phyloP scores from a whole-genome alignment of 1,140 invertebrate genomes.

The Rhyzopertha dominica region DNA sequence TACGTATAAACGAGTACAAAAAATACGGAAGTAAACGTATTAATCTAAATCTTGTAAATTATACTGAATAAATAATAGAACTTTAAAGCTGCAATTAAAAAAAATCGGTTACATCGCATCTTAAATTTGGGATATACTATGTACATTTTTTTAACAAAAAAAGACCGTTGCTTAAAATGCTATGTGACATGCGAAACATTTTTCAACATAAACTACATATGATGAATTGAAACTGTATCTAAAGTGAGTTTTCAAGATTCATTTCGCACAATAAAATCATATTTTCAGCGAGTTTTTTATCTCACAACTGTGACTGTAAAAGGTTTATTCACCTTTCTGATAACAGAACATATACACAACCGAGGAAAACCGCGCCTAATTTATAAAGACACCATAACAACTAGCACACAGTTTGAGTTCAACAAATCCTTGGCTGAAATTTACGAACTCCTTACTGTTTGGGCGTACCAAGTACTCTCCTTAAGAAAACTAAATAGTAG shows the following conservation, averaged over 20 bases:
- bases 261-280: neutral
- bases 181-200: neutral
- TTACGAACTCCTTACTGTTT: too few species aligned
- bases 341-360: neutral
- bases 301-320: neutral
- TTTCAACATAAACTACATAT: neutral
- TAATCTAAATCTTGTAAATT: too few species aligned
- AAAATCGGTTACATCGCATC: constrained; percentile 11
- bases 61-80: too few species aligned
- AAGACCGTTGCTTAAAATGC: neutral
- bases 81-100: too few species aligned
- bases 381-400: neutral
- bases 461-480: too few species aligned
- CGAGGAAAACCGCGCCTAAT: neutral
- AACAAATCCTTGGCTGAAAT: too few species aligned
- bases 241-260: neutral
- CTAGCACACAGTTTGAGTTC: neutral
- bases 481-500: too few species aligned
- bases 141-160: constrained; percentile 7
- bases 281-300: neutral
- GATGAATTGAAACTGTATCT: neutral
- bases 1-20: too few species aligned
- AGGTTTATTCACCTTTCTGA: neutral
- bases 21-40: too few species aligned
- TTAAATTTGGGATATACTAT: constrained; percentile 16